Conservation (phyloP, 92 coral and sea anemone genomes). For the Micromussa lordhowensis region DNA sequence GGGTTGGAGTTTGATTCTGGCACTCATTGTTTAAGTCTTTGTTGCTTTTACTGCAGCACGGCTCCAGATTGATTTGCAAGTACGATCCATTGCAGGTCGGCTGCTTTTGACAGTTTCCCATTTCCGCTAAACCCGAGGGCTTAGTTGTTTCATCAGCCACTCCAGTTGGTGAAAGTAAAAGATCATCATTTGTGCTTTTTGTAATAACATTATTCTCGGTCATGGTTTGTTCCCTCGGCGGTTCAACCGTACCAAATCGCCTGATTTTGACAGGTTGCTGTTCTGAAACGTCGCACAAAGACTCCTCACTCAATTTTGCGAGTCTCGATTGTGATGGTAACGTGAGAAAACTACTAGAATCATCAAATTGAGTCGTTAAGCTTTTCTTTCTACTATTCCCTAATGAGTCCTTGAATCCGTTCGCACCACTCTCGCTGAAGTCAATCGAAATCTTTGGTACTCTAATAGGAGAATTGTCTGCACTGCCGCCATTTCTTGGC, state of each 20-base stretch:
- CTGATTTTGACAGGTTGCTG: conserved; percentile 1
- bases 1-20: background rate
- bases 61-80: background rate
- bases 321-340: conserved; percentile 24
- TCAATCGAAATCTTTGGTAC: background rate
- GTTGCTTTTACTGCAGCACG: background rate
- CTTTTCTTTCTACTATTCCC: background rate
- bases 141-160: background rate
- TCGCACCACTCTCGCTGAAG: background rate
- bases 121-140: background rate
- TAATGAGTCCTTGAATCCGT: background rate
- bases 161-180: background rate
- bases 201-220: background rate
- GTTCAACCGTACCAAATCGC: conserved; percentile 26
- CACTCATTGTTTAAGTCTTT: background rate
- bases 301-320: conserved; percentile 25
- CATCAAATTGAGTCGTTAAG: background rate
- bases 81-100: background rate
- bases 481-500: background rate
- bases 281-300: background rate
- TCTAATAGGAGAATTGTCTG: background rate
- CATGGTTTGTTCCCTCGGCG: background rate
- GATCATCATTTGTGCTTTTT: background rate
- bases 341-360: background rate
- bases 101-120: background rate